Base-by-base conservation (phyloP, 2,888 invertebrate genomes). In the Volucella inflata region DNA sequence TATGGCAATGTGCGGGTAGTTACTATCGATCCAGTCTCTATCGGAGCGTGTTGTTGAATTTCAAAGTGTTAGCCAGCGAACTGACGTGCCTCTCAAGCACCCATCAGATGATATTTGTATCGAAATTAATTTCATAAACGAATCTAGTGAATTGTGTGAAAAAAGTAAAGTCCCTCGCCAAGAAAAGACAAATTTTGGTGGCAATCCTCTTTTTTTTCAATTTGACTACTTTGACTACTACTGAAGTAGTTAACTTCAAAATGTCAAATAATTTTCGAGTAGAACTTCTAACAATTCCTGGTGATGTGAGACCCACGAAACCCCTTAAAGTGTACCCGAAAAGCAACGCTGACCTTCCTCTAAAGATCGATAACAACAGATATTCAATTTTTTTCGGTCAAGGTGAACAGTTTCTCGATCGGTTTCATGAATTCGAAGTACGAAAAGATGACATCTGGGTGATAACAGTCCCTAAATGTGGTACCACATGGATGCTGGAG, bases 401-500 rank as follows among this genome's bases (percentile, higher is more conserved):
- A 0, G 40, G 30, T 0, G 74, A 72, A 46, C 36, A 50, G 10
- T 77, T 55, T 50, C 36, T 72, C 11, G 75, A 83, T 3, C 30
- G 60, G 8, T 68, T 89, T 10, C 57, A 74, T 36, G 81, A 87
- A 30, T 88, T 89, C 16, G 71, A 87, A 74, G 87, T 89, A 0
- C 84, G 87, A 6, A 67, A 87, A 0, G 87, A 87, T 59, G 89
- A 89, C 53, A 87, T 89, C 11, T 89, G 85, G 75, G 80, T 89
- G 8, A 87, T 88, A 9, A 87, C 89, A 3, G 87, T 87, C 46
- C 85, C 88, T 12, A 89, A 88, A 50, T 65, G 84, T 71, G 90
- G 89, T 12, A 89, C 89, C 0, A 89, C 89, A 46, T 89, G 89
- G 89, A 88, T 88, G 77, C 88, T 88, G 51, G 89, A 89, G 55